phyloP scores from a whole-genome alignment of 2,113 vertebrate species.

The Columba janthina region DNA sequence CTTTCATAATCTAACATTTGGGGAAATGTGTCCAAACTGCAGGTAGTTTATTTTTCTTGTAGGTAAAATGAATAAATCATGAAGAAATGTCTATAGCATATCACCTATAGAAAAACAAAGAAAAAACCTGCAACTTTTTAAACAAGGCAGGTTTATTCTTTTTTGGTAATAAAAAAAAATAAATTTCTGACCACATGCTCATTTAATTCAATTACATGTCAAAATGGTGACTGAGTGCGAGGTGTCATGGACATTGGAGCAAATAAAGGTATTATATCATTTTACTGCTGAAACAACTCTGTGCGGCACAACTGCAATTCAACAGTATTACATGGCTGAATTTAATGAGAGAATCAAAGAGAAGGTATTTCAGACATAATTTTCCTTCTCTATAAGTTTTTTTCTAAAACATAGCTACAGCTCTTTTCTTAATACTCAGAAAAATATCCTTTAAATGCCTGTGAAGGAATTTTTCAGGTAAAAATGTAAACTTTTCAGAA shows the following conservation, averaged over 20 bases:
- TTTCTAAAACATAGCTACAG: background rate
- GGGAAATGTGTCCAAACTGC: background rate
- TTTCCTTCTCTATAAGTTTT: background rate
- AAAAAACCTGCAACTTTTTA: background rate
- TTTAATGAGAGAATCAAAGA: background rate
- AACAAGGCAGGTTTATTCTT: background rate
- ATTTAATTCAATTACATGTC: background rate
- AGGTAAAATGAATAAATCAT: background rate
- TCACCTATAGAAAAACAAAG: background rate
- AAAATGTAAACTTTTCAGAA: background rate
- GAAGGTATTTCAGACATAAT: background rate
- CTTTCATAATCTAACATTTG: background rate
- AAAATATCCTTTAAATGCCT: background rate
- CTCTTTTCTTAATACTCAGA: background rate
- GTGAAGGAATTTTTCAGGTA: background rate
- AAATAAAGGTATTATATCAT: background rate
- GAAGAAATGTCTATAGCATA: background rate
- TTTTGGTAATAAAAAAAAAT: background rate
- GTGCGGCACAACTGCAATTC: background rate
- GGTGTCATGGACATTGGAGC: background rate
- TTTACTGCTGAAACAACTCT: background rate
- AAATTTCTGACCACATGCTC: background rate
- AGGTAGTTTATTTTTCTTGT: background rate
- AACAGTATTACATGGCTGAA: background rate
- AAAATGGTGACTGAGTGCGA: background rate